phyloP scores from a whole-genome alignment of 2,797 vertebrate species.

The Sarcophilus harrisii region DNA sequence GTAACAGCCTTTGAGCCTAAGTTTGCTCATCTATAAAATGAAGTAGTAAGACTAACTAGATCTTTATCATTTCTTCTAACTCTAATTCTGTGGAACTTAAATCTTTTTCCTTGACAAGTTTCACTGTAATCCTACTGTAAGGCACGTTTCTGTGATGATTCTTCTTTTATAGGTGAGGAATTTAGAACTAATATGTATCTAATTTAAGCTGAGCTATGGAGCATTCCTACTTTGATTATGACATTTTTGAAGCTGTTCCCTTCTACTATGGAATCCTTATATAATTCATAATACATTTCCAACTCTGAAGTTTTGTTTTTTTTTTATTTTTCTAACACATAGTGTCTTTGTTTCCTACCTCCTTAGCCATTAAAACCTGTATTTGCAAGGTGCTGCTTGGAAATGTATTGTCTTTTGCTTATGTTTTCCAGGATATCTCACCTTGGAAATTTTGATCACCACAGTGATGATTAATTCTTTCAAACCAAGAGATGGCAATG shows the following conservation, averaged over 20 bases:
- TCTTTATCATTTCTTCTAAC: conserved; percentile 56
- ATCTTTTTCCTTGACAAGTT: not conserved
- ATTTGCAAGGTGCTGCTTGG: not conserved
- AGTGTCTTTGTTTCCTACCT: not conserved
- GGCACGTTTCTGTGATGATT: not conserved
- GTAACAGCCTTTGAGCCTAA: conserved; percentile 56
- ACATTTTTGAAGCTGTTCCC: not conserved
- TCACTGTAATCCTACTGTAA: not conserved
- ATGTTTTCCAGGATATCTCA: conserved; percentile 6
- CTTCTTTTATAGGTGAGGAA: not conserved
- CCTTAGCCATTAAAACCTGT: not conserved
- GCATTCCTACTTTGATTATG: not conserved
- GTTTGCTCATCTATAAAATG: conserved; percentile 75
- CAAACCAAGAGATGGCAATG: not conserved
- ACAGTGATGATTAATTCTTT: not conserved
- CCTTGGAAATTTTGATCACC: not conserved
- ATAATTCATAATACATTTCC: not conserved
- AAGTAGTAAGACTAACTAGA: conserved; percentile 51
- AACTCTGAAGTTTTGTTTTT: not conserved
- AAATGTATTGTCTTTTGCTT: not conserved
- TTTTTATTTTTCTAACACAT: not conserved
- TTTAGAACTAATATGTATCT: not conserved
- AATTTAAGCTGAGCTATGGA: not conserved
- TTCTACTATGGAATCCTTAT: not conserved
- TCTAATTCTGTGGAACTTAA: not conserved